Evolutionary conservation across 2,888 invertebrate species (phyloP).

Genomic region (Dolichopus griseipennis): DNA sequence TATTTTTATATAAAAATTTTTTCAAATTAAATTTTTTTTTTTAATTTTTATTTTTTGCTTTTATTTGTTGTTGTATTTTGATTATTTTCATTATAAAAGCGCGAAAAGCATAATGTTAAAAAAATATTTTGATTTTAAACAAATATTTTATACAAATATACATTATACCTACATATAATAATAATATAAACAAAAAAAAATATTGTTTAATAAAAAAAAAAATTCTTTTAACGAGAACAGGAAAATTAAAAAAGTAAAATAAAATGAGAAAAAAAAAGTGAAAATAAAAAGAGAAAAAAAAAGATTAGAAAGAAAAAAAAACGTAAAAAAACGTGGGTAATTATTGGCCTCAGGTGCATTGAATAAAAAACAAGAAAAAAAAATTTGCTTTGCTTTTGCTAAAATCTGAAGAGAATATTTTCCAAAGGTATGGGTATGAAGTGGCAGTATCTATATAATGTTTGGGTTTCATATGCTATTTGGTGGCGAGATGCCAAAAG

Average conservation of each 20-base stretch:
- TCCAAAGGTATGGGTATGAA: too few species aligned
- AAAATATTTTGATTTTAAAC: neutral
- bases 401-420: neutral
- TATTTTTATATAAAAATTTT: too few species aligned
- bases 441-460: too few species aligned
- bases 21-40: too few species aligned
- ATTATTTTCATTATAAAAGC: neutral
- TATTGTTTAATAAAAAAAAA: neutral
- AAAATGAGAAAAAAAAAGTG: neutral
- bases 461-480: too few species aligned
- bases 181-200: too few species aligned
- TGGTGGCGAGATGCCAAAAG: too few species aligned
- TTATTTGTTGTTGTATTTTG: too few species aligned
- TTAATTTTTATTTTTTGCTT: too few species aligned
- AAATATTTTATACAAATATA: neutral
- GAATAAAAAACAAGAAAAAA: conserved; percentile 23
- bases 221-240: neutral
- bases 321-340: conserved; percentile 27
- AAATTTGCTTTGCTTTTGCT: neutral
- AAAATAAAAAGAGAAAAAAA: too few species aligned
- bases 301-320: too few species aligned
- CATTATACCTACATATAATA: neutral
- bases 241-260: neutral
- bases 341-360: conserved; percentile 31
- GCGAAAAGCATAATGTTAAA: neutral